Conservation (phyloP, 2,113 vertebrate species). For the Scalopus aquaticus region DNA sequence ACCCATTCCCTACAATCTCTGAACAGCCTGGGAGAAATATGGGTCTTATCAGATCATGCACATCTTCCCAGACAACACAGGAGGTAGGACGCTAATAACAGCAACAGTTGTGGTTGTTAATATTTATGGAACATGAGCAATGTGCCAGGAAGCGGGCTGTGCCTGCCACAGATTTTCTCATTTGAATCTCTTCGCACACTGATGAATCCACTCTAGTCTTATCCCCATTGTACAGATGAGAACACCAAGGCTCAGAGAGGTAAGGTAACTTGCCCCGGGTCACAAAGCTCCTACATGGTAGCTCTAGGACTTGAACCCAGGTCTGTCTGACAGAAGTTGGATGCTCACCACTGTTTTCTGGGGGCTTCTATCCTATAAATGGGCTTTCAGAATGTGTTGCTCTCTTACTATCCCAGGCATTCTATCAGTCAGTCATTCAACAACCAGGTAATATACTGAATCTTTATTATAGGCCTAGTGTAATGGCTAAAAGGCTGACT, state of each 20-base stretch:
- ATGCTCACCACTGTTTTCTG: not conserved
- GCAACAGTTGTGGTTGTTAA: not conserved
- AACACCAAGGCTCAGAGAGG: not conserved
- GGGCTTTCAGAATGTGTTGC: not conserved
- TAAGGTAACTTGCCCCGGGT: not conserved
- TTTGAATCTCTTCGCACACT: not conserved
- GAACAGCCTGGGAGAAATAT: not conserved
- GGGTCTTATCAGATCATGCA: not conserved
- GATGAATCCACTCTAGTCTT: not conserved
- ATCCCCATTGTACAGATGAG: not conserved
- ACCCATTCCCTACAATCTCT: not conserved
- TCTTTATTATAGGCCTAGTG: not conserved
- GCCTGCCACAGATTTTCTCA: not conserved
- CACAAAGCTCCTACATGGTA: not conserved
- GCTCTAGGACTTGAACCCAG: not conserved
- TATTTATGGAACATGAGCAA: not conserved
- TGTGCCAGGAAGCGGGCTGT: not conserved
- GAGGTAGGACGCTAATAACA: not conserved
- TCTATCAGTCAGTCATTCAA: not conserved
- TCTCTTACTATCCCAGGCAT: not conserved
- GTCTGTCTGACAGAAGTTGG: not conserved
- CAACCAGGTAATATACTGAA: not conserved
- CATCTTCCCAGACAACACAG: not conserved
- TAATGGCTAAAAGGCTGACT: not conserved
- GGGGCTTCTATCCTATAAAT: not conserved